Evolutionary conservation across 2,113 vertebrate genomes (phyloP).

Genomic region (Ammodytes marinus): DNA sequence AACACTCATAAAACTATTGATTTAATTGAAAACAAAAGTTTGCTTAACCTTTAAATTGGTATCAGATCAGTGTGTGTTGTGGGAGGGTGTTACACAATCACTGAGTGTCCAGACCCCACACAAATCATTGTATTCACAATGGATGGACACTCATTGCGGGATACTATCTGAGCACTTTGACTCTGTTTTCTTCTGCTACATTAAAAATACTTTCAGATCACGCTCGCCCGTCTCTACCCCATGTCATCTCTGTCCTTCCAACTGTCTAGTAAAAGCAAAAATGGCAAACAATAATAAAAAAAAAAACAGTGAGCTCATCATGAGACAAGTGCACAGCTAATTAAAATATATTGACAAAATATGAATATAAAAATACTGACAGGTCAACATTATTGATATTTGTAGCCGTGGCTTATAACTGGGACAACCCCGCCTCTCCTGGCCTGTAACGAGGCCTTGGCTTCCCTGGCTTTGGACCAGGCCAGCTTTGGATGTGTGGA

Average conservation of each 20-base stretch:
- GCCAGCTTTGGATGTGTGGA: slow-evolving; percentile 42
- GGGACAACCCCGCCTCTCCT: neutral
- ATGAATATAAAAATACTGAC: neutral
- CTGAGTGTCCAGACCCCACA: neutral
- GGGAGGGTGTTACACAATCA: neutral
- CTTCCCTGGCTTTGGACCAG: slow-evolving; percentile 37
- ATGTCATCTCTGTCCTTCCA: too few relatives aligned
- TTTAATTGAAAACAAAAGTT: neutral
- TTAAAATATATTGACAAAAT: too few relatives aligned
- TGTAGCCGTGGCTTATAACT: neutral
- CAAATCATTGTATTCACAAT: neutral
- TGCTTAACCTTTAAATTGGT: slow-evolving; percentile 7
- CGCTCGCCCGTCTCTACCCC: too few relatives aligned
- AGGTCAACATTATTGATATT: neutral
- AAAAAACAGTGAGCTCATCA: too few relatives aligned
- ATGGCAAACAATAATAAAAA: too few relatives aligned
- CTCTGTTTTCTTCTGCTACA: slow-evolving; percentile 2
- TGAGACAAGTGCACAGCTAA: too few relatives aligned
- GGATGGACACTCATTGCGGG: neutral
- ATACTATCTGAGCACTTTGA: neutral
- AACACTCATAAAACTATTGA: too few relatives aligned
- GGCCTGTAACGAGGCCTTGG: slow-evolving; percentile 13
- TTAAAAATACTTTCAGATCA: neutral
- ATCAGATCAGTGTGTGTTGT: neutral
- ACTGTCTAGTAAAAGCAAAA: too few relatives aligned